phyloP scores from a whole-genome alignment of 2,113 vertebrate species.

The Paedocypris sp. region DNA sequence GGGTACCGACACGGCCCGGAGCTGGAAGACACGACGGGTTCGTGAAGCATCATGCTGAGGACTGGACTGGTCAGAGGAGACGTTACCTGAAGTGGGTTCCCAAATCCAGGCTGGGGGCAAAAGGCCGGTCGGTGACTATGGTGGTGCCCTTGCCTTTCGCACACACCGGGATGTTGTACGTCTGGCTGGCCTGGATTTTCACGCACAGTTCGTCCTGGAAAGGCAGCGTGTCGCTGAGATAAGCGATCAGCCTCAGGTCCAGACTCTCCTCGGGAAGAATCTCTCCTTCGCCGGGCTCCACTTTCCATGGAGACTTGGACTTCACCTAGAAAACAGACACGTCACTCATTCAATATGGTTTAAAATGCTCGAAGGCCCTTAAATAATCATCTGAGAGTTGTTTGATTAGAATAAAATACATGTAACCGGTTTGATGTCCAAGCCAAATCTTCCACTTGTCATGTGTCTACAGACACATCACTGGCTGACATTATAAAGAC shows the following conservation, averaged over 20 bases:
- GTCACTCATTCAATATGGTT: neutral
- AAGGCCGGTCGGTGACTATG: constrained; percentile 66
- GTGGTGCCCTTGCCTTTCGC: constrained; percentile 72
- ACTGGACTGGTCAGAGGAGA: no score
- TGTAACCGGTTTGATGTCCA: no score
- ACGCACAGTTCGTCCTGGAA: constrained; percentile 65
- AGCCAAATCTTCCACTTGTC: no score
- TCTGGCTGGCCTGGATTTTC: constrained; percentile 54
- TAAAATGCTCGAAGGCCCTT: no score
- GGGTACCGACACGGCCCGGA: constrained; percentile 48
- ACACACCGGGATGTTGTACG: constrained; percentile 46
- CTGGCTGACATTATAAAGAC: no score
- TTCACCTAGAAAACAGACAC: constrained; percentile 45
- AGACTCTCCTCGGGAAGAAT: constrained; percentile 54
- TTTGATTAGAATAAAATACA: no score
- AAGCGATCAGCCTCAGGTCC: constrained; percentile 58
- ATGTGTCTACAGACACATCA: no score
- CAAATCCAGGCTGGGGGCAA: constrained; percentile 64
- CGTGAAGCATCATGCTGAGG: no score
- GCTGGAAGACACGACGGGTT: constrained; percentile 45
- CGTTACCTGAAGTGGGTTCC: constrained; percentile 78
- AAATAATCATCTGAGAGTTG: no score
- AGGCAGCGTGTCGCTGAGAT: constrained; percentile 61
- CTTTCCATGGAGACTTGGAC: constrained; percentile 54
- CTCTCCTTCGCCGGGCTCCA: constrained; percentile 63